Conservation (phyloP, 2,888 invertebrate species). For the Ormyrus pomaceus region DNA sequence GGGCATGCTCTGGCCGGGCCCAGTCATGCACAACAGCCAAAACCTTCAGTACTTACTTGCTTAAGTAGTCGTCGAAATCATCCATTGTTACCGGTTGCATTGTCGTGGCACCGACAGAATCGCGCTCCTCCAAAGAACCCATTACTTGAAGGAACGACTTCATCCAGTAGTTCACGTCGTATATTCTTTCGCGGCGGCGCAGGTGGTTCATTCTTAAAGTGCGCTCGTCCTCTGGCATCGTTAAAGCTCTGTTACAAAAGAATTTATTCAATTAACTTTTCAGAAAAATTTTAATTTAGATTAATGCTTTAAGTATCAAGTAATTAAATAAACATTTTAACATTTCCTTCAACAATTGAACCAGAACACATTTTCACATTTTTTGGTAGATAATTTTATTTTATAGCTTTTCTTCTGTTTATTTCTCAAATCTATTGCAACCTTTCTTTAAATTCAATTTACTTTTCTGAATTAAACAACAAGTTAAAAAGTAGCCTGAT, state of each 20-base stretch:
- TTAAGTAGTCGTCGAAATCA: conserved; percentile 92
- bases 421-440: no score
- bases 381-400: no score
- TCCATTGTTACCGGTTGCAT: conserved; percentile 95
- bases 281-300: background rate
- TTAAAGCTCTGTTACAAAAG: conserved; percentile 81
- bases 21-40: conserved; percentile 66
- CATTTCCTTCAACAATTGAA: no score
- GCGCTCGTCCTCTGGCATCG: conserved; percentile 93
- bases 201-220: conserved; percentile 91
- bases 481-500: background rate
- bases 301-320: background rate
- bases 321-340: no score
- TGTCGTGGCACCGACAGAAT: conserved; percentile 88
- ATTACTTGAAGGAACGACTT: conserved; percentile 90
- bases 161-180: conserved; percentile 94
- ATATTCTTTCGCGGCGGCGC: conserved; percentile 86
- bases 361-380: no score
- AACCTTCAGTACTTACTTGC: conserved; percentile 81
- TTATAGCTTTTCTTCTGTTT: no score
- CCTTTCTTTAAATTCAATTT: no score
- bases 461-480: background rate
- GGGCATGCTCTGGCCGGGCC: conserved; percentile 72
- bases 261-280: no score
- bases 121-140: conserved; percentile 89